Evolutionary conservation across 2,113 vertebrate genomes (phyloP), one percentile per base, ranked within the genome.

Genomic region (Vanacampus margaritifer): DNA sequence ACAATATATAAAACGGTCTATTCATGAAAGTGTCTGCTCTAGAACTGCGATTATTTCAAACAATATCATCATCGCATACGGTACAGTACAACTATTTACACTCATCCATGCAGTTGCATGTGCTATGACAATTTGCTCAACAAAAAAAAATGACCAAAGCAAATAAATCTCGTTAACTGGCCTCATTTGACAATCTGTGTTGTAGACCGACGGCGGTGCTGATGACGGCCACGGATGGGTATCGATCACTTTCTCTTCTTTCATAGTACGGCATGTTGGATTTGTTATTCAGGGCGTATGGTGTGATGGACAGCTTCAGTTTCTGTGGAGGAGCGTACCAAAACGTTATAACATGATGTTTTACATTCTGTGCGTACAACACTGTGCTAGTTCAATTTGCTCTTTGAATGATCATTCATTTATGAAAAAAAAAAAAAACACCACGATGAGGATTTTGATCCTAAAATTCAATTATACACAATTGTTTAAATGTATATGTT

Each of bases 261-360:
- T 88, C 82, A 61, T 82, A 82, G 48, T 85, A 83, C 0, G 56
- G 5, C 58, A 53, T 71, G 3, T 85, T 82, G 19, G 74, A 62
- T 24, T 24, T 72, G 10, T 78, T 63, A 50, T 87, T 69, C 64
- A 92, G 81, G 0, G 85, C 58, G 8, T 73, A 79, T 0, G 92
- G 92, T 16, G 73, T 87, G 68, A 92, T 59, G 7, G 92, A 92
- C 69, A 84, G 78, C 53, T 72, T 82, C 48, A 93, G 71, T 74
- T 76, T 93, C 92, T 93, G 84, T 48, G n/a, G 53, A 32, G 26
- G 6, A 66, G 23, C 0, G 41, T 19, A 26, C 5, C 37, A 46
- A 48, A 5, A 8, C 50, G 14, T 43, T 24, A 32, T 17, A 23
- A 46, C 62, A 65, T 13, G 36, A 23, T 3, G 14, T 45, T 45